phyloP scores from a whole-genome alignment of 2,888 invertebrate genomes.

The Drosophila trichaetosa region DNA sequence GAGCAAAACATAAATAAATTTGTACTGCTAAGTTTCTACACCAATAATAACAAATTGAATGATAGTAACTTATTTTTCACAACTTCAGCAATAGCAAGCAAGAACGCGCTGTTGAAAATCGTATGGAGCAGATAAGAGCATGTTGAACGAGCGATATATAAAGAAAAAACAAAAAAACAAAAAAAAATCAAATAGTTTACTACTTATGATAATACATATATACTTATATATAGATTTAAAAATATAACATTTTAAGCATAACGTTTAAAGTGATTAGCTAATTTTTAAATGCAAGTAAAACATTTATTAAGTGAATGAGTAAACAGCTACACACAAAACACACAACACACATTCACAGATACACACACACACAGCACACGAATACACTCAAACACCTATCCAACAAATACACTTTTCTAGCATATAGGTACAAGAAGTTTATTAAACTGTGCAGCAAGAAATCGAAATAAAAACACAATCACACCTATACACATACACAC shows the following conservation, averaged over 20 bases:
- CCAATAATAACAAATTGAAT: constrained; percentile 62
- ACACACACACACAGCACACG: constrained; percentile 25
- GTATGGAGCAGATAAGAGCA: constrained; percentile 25
- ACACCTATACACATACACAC: constrained; percentile 48
- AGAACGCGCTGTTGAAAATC: constrained; percentile 35
- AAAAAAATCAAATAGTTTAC: constrained; percentile 44
- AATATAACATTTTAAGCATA: constrained; percentile 61
- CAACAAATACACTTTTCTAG: constrained; percentile 38
- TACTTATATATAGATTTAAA: constrained; percentile 65
- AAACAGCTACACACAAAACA: constrained; percentile 34
- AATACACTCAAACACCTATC: constrained; percentile 29
- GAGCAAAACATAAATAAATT: constrained; percentile 56
- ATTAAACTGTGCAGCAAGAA: constrained; percentile 50
- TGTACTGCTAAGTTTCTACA: constrained; percentile 61
- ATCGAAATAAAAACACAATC: constrained; percentile 60
- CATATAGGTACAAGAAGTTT: constrained; percentile 55
- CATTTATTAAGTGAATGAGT: constrained; percentile 50
- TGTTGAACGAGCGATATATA: constrained; percentile 33
- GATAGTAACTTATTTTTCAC: constrained; percentile 74
- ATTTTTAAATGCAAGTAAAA: constrained; percentile 69
- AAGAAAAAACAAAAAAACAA: constrained; percentile 32
- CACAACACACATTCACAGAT: constrained; percentile 28
- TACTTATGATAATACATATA: constrained; percentile 60
- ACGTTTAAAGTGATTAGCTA: constrained; percentile 69
- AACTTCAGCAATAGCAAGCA: constrained; percentile 41